Percentiles rank a stretch among this genome's conserved stretches.
These are phyloP conservation scores for Numenius phaeopus DNA, from an alignment of 2,797 vertebrate genomes.

Conservation along the genomic window DNA sequence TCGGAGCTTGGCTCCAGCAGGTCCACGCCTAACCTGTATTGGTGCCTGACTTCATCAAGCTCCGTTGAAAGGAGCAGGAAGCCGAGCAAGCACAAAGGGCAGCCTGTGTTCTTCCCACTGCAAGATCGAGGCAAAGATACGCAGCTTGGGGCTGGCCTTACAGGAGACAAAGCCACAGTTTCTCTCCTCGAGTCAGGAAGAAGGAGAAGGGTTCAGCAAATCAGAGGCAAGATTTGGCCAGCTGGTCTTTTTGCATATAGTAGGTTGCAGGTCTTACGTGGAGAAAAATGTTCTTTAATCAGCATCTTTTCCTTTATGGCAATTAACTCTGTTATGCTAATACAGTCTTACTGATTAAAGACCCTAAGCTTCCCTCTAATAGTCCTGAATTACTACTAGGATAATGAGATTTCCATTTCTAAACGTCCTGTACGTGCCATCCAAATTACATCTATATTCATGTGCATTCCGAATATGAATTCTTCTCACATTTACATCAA, in stretches of 20 bases:
- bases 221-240: background rate
- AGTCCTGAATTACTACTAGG: background rate
- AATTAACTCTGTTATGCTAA: constrained; percentile 32
- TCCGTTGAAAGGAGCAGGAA: background rate
- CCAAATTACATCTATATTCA: constrained; percentile 26
- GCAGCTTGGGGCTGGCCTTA: background rate
- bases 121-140: accelerated
- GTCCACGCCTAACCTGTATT: no score
- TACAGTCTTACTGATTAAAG: constrained; percentile 34
- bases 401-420: constrained; percentile 45
- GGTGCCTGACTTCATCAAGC: background rate
- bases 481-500: background rate
- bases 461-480: background rate
- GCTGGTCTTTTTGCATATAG: background rate
- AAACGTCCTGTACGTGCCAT: background rate
- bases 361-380: background rate
- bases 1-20: no score
- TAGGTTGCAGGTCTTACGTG: background rate
- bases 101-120: background rate
- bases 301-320: background rate
- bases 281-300: background rate
- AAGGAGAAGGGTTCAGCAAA: background rate
- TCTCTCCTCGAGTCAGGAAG: background rate
- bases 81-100: background rate
- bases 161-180: background rate